phyloP scores from a whole-genome alignment of 37 sponge, comb jelly and placozoan genomes.

The Hormiphora californensis region DNA sequence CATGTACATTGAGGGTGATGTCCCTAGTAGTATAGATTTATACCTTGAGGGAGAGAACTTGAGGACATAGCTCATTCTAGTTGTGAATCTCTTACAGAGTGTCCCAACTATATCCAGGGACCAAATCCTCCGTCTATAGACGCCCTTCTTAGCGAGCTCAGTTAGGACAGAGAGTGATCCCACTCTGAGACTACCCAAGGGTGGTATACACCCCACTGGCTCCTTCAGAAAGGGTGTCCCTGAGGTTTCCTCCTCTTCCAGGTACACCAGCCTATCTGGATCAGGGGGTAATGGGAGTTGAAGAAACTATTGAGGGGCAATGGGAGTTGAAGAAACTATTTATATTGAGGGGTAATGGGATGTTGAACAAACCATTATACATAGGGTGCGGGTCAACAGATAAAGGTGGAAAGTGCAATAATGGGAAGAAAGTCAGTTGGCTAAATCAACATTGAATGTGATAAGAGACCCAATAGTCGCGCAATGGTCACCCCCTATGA shows the following conservation, averaged over 20 bases:
- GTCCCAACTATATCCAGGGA: neutral
- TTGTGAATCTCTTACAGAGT: neutral
- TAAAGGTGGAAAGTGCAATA: no score
- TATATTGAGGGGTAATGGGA: no score
- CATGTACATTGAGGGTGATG: no score
- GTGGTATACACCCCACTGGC: slow-evolving; percentile 31
- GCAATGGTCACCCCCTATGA: no score
- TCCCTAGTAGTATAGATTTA: no score
- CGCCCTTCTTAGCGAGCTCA: slow-evolving; percentile 6
- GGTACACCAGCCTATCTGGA: slow-evolving; percentile 36
- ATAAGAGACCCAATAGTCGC: no score
- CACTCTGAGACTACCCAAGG: slow-evolving; percentile 40
- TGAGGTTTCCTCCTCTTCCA: slow-evolving; percentile 9
- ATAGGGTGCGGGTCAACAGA: no score
- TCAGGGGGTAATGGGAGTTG: no score
- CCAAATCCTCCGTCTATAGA: slow-evolving; percentile 18
- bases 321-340: neutral
- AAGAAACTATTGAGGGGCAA: neutral
- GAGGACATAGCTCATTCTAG: slow-evolving; percentile 6
- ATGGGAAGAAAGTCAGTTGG: neutral
- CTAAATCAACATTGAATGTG: no score
- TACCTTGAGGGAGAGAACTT: slow-evolving; percentile 32
- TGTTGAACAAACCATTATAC: no score
- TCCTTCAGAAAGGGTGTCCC: slow-evolving; percentile 12
- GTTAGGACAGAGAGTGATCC: slow-evolving; percentile 25